Percentiles rank a stretch among this genome's conserved stretches.
Conservation (phyloP, 2,888 invertebrate genomes). For the Erynnis tages region DNA sequence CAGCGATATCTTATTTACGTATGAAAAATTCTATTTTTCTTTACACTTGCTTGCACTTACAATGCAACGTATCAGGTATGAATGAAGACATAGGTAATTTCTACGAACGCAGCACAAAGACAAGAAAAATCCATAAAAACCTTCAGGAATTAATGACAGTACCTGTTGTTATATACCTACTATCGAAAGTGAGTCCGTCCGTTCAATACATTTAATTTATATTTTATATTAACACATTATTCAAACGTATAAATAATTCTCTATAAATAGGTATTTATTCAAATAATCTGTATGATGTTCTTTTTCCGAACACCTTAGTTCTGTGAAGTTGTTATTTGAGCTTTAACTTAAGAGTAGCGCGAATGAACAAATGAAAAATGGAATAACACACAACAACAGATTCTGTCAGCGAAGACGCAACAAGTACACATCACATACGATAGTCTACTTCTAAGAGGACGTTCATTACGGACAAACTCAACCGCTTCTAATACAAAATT, state of each 20-base stretch:
- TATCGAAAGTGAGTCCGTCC: slow-evolving; percentile 32
- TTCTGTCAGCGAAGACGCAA: slow-evolving; percentile 51
- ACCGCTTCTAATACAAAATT: slow-evolving; percentile 32
- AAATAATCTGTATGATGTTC: too few species aligned
- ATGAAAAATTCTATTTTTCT: slow-evolving; percentile 47
- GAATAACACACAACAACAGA: slow-evolving; percentile 48
- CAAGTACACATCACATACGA: slow-evolving; percentile 71
- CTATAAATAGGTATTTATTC: too few species aligned
- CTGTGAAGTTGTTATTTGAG: too few species aligned
- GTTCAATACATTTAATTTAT: too few species aligned
- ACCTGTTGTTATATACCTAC: slow-evolving; percentile 27
- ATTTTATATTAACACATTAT: too few species aligned
- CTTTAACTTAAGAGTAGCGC: too few species aligned
- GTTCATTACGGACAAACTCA: slow-evolving; percentile 36
- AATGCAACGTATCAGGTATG: slow-evolving; percentile 51
- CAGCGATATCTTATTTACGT: slow-evolving; percentile 47
- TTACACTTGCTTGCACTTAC: slow-evolving; percentile 80
- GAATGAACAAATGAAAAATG: too few species aligned
- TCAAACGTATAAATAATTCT: too few species aligned
- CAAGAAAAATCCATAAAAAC: slow-evolving; percentile 52
- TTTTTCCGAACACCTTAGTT: too few species aligned
- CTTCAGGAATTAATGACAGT: slow-evolving; percentile 28
- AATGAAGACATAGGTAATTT: slow-evolving; percentile 46
- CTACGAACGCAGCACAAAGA: slow-evolving; percentile 67
- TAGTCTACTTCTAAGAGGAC: slow-evolving; percentile 49